phyloP scores from a whole-genome alignment of 2,113 vertebrate genomes.

The Nestor notabilis region DNA sequence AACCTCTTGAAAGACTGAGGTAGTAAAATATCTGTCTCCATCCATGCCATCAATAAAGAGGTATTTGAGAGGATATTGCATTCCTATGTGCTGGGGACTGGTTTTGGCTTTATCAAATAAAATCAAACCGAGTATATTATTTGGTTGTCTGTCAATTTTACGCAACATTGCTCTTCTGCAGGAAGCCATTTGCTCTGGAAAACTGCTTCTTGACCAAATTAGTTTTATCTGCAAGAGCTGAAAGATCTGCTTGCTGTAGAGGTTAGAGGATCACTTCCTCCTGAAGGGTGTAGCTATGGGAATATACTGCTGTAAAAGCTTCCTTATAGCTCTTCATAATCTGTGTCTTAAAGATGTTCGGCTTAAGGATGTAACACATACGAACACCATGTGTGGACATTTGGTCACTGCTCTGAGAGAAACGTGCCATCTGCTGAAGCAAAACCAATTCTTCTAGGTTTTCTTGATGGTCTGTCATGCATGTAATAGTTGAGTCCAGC shows the following conservation, averaged over 20 bases:
- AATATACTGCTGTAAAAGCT: neutral
- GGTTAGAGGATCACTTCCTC: neutral
- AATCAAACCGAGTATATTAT: neutral
- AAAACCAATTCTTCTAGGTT: neutral
- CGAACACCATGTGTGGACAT: neutral
- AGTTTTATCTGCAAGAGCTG: neutral
- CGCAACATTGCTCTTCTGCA: neutral
- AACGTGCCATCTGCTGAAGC: neutral
- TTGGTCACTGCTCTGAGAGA: neutral
- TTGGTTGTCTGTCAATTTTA: neutral
- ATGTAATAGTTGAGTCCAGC: neutral
- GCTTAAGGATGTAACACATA: neutral
- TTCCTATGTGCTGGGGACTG: neutral
- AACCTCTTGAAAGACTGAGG: neutral
- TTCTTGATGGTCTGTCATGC: neutral
- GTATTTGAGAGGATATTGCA: neutral
- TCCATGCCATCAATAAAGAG: neutral
- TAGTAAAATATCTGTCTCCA: neutral
- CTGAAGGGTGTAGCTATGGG: neutral
- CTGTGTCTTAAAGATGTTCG: neutral
- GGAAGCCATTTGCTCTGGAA: neutral
- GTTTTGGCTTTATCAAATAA: neutral
- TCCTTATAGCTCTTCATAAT: neutral
- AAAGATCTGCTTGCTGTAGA: neutral
- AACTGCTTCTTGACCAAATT: neutral